Percentiles rank a stretch among this genome's conserved stretches.
Conservation (phyloP, 2,888 invertebrate species). For the Myathropa florea region DNA sequence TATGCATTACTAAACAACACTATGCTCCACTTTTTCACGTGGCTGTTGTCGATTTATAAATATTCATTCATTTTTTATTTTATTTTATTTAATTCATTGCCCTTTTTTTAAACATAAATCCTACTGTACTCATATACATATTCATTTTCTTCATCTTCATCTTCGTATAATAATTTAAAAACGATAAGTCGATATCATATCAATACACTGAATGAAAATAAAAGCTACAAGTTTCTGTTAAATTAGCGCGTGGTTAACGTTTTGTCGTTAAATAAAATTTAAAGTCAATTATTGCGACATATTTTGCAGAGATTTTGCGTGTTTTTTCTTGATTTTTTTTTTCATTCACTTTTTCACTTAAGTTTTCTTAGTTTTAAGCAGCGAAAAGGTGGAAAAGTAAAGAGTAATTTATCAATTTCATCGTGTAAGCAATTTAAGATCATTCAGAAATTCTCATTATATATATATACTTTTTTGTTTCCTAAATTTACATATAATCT, state of each 20-base stretch:
- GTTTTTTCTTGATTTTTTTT: neutral
- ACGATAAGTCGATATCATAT: conserved; percentile 42
- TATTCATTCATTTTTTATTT: neutral
- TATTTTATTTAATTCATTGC: conserved; percentile 19
- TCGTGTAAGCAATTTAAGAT: conserved; percentile 34
- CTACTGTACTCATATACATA: conserved; percentile 62
- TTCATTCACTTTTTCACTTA: neutral
- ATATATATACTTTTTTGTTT: conserved; percentile 10
- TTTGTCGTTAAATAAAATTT: conserved; percentile 19
- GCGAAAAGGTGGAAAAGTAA: conserved; percentile 28
- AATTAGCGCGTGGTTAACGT: conserved; percentile 39
- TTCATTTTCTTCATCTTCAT: conserved; percentile 26
- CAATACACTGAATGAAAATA: conserved; percentile 24
- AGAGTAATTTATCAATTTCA: conserved; percentile 23
- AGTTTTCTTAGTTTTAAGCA: conserved; percentile 5
- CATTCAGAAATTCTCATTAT: conserved; percentile 29
- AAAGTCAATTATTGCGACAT: conserved; percentile 46
- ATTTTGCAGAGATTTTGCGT: conserved; percentile 44
- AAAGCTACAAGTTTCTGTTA: conserved; percentile 53
- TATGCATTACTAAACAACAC: conserved; percentile 53
- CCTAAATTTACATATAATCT: conserved; percentile 55
- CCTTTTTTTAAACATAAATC: conserved; percentile 51
- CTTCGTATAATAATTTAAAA: conserved; percentile 45
- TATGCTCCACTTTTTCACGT: neutral
- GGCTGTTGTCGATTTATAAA: conserved; percentile 15